A percentile compares a stretch with the other conserved stretches of the same genome.
Evolutionary conservation across 2,888 invertebrate species (phyloP).

Genomic region (Melanostoma mellinum): DNA sequence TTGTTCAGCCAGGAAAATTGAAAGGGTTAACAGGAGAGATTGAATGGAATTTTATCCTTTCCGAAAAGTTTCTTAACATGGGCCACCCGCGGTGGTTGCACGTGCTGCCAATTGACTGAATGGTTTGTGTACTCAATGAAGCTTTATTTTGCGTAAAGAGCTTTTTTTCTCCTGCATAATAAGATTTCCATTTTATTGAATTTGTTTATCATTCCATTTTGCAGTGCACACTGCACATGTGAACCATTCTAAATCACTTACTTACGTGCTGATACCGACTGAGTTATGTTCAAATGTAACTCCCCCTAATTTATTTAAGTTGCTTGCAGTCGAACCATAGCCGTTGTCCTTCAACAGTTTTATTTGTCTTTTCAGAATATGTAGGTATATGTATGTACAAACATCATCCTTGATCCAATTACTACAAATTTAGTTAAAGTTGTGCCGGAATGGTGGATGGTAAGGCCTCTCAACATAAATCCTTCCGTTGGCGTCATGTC

Average conservation of each 20-base stretch:
- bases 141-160: conserved; percentile 44
- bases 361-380: not conserved
- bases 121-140: conserved; percentile 56
- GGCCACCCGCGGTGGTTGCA: conserved; percentile 55
- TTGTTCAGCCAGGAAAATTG: conserved; percentile 44
- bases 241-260: conserved; percentile 23
- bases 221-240: conserved; percentile 8
- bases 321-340: not conserved
- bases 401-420: conserved; percentile 46
- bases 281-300: conserved; percentile 32
- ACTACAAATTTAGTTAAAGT: conserved; percentile 44
- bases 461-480: conserved; percentile 28
- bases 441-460: not conserved
- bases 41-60: conserved; percentile 23
- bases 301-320: conserved; percentile 37
- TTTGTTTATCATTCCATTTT: not conserved
- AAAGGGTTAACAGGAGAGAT: conserved; percentile 47
- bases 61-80: conserved; percentile 9
- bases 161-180: conserved; percentile 12
- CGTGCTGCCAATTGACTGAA: conserved; percentile 1
- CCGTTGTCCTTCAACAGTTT: not conserved
- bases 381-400: not conserved
- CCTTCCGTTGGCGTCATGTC: not conserved
- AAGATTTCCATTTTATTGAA: not conserved
- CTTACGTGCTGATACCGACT: not conserved